Conservation (phyloP, 2,113 vertebrate genomes). For the Ctenodactylus gundi region DNA sequence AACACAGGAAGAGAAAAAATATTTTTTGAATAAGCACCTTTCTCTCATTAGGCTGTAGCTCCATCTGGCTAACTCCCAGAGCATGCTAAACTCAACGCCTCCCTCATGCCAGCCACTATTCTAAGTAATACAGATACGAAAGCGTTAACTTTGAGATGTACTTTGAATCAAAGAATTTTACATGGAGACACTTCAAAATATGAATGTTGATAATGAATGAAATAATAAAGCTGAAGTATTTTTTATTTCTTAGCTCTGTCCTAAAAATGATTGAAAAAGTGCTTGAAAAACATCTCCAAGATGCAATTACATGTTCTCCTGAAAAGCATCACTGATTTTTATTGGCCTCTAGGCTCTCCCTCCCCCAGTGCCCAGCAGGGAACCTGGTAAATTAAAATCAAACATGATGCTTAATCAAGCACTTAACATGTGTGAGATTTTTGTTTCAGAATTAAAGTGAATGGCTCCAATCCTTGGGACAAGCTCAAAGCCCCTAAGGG, state of each 20-base stretch:
- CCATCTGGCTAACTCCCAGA: not conserved
- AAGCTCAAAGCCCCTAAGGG: not conserved
- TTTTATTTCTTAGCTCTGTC: not conserved
- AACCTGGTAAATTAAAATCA: not conserved
- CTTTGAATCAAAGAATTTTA: constrained; percentile 7
- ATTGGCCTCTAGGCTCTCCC: not conserved
- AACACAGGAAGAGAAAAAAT: not conserved
- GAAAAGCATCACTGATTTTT: not conserved
- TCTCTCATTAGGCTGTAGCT: not conserved
- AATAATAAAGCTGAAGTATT: not conserved
- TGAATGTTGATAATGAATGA: not conserved
- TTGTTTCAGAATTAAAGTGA: not conserved
- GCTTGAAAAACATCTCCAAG: not conserved
- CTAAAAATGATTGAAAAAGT: not conserved
- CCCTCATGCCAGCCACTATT: not conserved
- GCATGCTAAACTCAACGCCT: not conserved
- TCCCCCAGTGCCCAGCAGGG: not conserved
- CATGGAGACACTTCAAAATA: not conserved
- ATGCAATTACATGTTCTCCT: not conserved
- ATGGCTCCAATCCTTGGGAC: not conserved
- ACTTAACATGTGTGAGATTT: not conserved
- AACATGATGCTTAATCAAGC: not conserved
- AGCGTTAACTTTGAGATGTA: not conserved
- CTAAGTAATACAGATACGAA: not conserved
- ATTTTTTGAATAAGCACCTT: not conserved